Evolutionary conservation across 2,888 invertebrate species (phyloP).

Genomic region (Habroteleia sp.): DNA sequence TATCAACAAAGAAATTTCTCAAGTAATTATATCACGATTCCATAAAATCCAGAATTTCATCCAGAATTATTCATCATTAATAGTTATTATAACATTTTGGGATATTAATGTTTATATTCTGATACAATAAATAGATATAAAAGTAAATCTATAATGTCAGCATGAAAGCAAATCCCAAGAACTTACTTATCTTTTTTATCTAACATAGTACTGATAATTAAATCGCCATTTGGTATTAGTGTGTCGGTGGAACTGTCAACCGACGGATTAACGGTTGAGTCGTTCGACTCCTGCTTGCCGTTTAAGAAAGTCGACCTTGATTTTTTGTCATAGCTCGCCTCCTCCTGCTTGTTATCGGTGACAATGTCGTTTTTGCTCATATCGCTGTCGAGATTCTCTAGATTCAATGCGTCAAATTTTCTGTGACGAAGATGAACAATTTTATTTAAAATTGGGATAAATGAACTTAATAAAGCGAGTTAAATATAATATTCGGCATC

Average conservation of each 20-base stretch:
- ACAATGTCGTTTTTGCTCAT: slow-evolving; percentile 65
- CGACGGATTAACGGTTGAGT: slow-evolving; percentile 76
- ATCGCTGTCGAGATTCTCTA: slow-evolving; percentile 75
- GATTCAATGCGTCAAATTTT: slow-evolving; percentile 77
- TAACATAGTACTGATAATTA: slow-evolving; percentile 59
- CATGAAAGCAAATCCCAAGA: too few relatives aligned
- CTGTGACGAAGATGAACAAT: slow-evolving; percentile 70
- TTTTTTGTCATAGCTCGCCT: slow-evolving; percentile 65
- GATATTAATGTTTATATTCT: too few relatives aligned
- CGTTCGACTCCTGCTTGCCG: slow-evolving; percentile 71
- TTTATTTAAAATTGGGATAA: too few relatives aligned
- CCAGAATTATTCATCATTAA: too few relatives aligned
- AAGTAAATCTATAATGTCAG: too few relatives aligned
- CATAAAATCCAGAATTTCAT: too few relatives aligned
- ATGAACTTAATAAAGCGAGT: too few relatives aligned
- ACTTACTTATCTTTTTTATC: slow-evolving; percentile 75
- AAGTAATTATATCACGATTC: too few relatives aligned
- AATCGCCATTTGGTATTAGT: slow-evolving; percentile 79
- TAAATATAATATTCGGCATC: too few relatives aligned
- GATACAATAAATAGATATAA: too few relatives aligned
- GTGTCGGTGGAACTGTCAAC: slow-evolving; percentile 84
- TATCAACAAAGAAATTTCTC: too few relatives aligned
- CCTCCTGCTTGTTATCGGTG: slow-evolving; percentile 41
- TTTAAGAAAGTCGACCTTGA: slow-evolving; percentile 68
- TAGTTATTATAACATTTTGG: too few relatives aligned